A percentile compares a stretch with the other conserved stretches of the same genome.
These are phyloP conservation scores for Ariolimax columbianus DNA, from an alignment of 2,888 invertebrate species.

Conservation along the genomic window DNA sequence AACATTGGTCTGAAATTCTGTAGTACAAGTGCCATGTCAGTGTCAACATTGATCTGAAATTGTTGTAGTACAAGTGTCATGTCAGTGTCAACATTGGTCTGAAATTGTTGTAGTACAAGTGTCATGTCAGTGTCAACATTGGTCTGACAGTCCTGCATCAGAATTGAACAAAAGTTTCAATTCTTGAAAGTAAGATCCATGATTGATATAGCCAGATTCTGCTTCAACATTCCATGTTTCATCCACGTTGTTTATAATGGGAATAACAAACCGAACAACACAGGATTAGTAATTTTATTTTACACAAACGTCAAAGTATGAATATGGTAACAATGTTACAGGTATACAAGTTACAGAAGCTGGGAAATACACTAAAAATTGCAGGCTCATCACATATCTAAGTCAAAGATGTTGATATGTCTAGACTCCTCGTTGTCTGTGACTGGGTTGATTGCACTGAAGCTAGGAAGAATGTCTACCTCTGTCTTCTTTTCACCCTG, in stretches of 20 bases:
- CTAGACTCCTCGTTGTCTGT: background rate
- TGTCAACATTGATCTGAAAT: too few species aligned
- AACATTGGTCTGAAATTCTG: too few species aligned
- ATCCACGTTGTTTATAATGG: background rate
- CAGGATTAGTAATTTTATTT: background rate
- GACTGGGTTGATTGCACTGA: background rate
- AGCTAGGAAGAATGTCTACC: background rate
- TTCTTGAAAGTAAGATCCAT: background rate
- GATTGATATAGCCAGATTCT: background rate
- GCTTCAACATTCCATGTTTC: background rate
- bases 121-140: too few species aligned
- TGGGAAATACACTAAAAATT: background rate
- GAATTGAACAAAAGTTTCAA: too few species aligned
- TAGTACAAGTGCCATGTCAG: too few species aligned
- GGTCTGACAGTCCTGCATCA: too few species aligned
- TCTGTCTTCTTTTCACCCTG: background rate
- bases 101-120: too few species aligned
- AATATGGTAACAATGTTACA: conserved; percentile 13
- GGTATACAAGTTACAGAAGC: conserved; percentile 3
- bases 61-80: too few species aligned
- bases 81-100: too few species aligned
- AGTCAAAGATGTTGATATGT: background rate
- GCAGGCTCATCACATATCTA: conserved; percentile 8
- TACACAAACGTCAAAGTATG: conserved; percentile 6
- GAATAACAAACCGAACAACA: background rate